Base-by-base conservation (phyloP, 2,113 vertebrate species). In the Pycnonotus jocosus region DNA sequence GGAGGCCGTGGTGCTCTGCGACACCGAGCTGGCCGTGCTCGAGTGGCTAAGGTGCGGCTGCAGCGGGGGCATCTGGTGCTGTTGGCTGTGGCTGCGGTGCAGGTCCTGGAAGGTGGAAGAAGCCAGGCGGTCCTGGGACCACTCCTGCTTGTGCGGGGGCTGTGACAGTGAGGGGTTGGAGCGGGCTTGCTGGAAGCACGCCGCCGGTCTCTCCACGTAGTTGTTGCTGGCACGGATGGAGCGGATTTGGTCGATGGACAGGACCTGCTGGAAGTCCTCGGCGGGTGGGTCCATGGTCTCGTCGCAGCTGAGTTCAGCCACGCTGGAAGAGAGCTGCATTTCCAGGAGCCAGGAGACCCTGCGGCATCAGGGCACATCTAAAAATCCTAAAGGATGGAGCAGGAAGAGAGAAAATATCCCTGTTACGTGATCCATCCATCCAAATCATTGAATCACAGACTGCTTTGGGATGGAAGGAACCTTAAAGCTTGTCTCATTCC, bases 11-110 rank as follows among this genome's bases (percentile, higher is more conserved):
- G 99, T 99, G 97, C 98, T 98, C 35, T 99, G 98, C 72, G 99
- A 99, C 90, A 99, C 96, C n/a, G 99, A 99, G 96, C 99, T 99
- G 97, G 99, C 98, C 17, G 99, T 99, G 97, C 99, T 99, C 95
- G 99, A 99, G 44, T 99, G 99, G 96, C 99, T 99, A 97, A 99
- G 95, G 96, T 98, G 98, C 45, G 98, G 97, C 83, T 97, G 98
- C 96, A 98, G 85, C 42, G 98, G 96, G 11, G 98, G 98, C 92
- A 98, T 97, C 85, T 98, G 98, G 71, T 98, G 98, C 92, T 98
- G 98, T 38, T 99, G 99, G 98, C 99, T 99, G 94, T 99, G 98
- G 97, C 99, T 99, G 95, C 97, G 98, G 77, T 98, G 98, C 61
- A 99, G 95, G 90, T 96, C 98, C 85, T 97, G 97, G 81, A 96